Evolutionary conservation across 2,797 vertebrate genomes (phyloP).

Genomic region (Borostomias antarcticus): DNA sequence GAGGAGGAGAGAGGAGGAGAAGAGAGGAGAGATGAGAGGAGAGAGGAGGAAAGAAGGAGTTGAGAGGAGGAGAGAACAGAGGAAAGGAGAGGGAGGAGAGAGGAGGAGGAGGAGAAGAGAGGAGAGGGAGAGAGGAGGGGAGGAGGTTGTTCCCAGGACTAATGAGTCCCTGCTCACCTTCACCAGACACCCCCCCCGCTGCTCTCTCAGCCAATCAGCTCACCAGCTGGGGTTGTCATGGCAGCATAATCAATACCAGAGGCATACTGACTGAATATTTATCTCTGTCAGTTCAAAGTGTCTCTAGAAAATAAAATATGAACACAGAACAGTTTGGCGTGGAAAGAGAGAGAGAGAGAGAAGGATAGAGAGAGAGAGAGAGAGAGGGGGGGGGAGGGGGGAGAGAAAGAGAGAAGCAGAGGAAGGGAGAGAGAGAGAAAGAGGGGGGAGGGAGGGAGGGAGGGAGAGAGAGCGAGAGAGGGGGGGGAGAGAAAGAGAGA

Average conservation of each 20-base stretch:
- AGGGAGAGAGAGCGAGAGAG: neutral
- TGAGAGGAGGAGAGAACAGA: too few relatives aligned
- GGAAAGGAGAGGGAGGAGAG: neutral
- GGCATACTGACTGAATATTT: neutral
- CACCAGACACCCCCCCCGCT: neutral
- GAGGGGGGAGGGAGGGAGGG: neutral
- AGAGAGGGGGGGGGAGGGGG: neutral
- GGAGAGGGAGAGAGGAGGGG: neutral
- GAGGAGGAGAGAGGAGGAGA: neutral
- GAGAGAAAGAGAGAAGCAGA: too few relatives aligned
- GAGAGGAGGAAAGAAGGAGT: neutral
- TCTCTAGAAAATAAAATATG: neutral
- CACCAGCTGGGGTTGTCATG: neutral
- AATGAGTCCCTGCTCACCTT: constrained; percentile 7
- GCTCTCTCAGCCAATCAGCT: neutral
- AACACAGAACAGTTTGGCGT: too few relatives aligned
- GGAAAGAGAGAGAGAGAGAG: neutral
- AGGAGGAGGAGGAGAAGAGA: too few relatives aligned
- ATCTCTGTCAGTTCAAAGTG: neutral
- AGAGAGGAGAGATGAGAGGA: neutral
- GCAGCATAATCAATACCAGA: neutral
- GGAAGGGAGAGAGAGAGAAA: neutral
- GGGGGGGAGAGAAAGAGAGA: neutral
- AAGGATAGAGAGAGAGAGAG: neutral
- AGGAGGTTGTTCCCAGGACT: neutral